Conservation (phyloP, 1,140 invertebrate species). For the Bemisia tabaci region DNA sequence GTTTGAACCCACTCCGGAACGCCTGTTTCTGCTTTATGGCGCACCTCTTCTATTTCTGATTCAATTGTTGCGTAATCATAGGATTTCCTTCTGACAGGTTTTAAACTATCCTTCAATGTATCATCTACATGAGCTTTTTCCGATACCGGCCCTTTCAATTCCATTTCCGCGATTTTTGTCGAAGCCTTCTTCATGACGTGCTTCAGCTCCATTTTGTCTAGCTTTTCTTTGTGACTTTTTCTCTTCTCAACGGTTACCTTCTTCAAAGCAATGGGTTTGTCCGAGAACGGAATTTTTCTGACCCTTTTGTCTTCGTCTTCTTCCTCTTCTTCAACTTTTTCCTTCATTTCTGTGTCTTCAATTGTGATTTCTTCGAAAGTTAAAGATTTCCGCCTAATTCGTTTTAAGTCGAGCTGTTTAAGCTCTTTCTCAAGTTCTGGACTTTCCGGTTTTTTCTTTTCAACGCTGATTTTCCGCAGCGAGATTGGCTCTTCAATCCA, state of each 20-base stretch:
- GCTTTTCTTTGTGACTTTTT: neutral
- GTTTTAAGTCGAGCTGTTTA: neutral
- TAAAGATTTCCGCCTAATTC: neutral
- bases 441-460: slow-evolving; percentile 18
- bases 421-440: neutral
- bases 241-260: neutral
- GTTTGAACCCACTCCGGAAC: neutral
- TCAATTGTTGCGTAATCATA: neutral
- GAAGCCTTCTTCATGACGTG: neutral
- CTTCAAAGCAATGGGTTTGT: neutral
- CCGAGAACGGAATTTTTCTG: neutral
- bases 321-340: neutral
- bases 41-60: neutral
- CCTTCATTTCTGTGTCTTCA: neutral
- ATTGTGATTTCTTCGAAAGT: neutral
- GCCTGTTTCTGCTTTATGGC: neutral
- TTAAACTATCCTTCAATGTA: neutral
- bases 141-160: neutral
- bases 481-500: slow-evolving; percentile 24
- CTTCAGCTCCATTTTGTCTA: neutral
- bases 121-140: neutral
- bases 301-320: neutral
- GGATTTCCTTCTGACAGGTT: neutral
- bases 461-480: slow-evolving; percentile 19
- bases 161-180: neutral